Percentiles rank a stretch among this genome's conserved stretches.
Evolutionary conservation across 2,113 vertebrate genomes (phyloP).

Genomic region (Saccopteryx bilineata): DNA sequence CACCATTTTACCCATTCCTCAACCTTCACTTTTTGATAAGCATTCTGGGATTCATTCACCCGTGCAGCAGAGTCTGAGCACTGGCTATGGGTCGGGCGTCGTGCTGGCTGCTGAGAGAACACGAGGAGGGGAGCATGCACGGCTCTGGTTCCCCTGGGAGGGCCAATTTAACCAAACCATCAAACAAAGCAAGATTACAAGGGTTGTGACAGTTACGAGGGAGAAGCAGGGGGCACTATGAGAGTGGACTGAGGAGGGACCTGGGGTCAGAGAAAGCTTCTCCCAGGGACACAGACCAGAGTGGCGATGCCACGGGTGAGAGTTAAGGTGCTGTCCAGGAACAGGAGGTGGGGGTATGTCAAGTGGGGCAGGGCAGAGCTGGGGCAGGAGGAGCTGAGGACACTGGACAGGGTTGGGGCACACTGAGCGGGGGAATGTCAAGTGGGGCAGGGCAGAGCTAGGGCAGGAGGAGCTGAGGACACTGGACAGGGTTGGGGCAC

Average conservation of each 20-base stretch:
- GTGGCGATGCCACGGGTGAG: not conserved
- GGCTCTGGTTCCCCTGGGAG: not conserved
- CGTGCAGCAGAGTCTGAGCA: not conserved
- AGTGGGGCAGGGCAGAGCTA: not conserved
- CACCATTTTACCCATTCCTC: not conserved
- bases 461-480: too few relatives aligned
- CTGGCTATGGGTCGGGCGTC: not conserved
- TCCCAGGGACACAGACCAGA: not conserved
- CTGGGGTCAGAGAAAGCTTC: not conserved
- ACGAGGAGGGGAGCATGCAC: rapidly evolving
- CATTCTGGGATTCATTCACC: not conserved
- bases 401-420: too few relatives aligned
- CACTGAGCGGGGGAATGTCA: too few relatives aligned
- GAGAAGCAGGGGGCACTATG: not conserved
- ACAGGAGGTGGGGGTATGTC: not conserved
- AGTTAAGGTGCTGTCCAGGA: not conserved
- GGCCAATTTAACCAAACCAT: not conserved
- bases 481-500: too few relatives aligned
- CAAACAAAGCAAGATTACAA: not conserved
- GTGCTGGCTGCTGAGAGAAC: not conserved
- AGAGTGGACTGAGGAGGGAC: not conserved
- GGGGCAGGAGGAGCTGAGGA: not conserved
- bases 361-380: too few relatives aligned
- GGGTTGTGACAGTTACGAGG: not conserved
- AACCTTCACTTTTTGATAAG: not conserved